Evolutionary conservation across 2,797 vertebrate genomes (phyloP).

Genomic region (Erethizon dorsatum): DNA sequence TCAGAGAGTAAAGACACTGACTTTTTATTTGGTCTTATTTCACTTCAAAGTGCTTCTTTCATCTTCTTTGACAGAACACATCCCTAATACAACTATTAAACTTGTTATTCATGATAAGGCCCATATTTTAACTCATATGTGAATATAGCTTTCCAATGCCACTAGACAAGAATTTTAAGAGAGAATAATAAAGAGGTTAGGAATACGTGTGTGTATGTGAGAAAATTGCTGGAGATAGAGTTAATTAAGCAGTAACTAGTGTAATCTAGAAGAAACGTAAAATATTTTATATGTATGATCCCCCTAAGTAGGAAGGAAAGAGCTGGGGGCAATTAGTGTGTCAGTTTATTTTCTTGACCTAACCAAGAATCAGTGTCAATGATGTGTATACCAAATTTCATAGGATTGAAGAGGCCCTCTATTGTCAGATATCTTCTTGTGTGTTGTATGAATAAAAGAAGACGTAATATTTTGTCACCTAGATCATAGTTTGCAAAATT

Average conservation of each 20-base stretch:
- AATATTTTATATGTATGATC: neutral
- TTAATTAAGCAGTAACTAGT: neutral
- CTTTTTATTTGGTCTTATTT: conserved; percentile 66
- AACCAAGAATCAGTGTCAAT: neutral
- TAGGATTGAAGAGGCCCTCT: neutral
- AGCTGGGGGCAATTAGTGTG: neutral
- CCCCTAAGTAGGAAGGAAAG: conserved; percentile 15
- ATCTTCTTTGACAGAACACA: conserved; percentile 69
- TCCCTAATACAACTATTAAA: conserved; percentile 21
- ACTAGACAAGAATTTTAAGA: neutral
- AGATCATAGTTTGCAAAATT: neutral
- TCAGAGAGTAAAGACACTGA: conserved; percentile 34
- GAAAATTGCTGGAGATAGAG: neutral
- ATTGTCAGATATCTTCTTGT: neutral
- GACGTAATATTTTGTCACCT: conserved; percentile 17
- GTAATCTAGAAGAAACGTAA: conserved; percentile 23
- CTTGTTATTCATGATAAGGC: conserved; percentile 43
- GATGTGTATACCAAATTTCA: neutral
- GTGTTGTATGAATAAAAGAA: neutral
- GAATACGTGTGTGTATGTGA: neutral
- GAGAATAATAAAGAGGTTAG: conserved; percentile 31
- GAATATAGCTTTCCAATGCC: conserved; percentile 28
- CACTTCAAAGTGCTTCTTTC: conserved; percentile 74
- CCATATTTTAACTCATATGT: conserved; percentile 16
- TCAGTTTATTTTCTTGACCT: neutral